Percentiles rank a stretch among this genome's conserved stretches.
Conservation (phyloP, 2,888 invertebrate genomes). For the Drosophila anomalata region DNA sequence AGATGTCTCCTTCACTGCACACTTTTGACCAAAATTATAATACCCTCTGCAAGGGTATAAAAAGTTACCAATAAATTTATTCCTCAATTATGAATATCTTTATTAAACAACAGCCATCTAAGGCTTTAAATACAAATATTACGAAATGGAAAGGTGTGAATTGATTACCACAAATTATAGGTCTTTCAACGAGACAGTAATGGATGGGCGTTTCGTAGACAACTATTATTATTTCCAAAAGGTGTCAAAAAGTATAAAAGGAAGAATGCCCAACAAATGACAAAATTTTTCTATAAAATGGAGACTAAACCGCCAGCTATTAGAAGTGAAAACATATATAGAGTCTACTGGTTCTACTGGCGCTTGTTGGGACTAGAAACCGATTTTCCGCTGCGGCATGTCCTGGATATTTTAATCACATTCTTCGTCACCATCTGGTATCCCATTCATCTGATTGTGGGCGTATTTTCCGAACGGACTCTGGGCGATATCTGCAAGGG, state of each 20-base stretch:
- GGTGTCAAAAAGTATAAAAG: not conserved
- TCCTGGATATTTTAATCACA: constrained; percentile 30
- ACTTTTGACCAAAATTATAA: too few relatives aligned
- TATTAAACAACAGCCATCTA: constrained; percentile 2
- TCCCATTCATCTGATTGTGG: constrained; percentile 39
- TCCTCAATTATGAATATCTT: not conserved
- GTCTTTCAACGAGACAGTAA: not conserved
- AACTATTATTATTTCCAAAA: not conserved
- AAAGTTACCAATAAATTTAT: not conserved
- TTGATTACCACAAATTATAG: constrained; percentile 17
- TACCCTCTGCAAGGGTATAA: not conserved
- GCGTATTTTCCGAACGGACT: constrained; percentile 10
- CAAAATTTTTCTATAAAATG: constrained; percentile 18
- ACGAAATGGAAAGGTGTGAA: constrained; percentile 20
- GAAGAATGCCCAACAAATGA: not conserved
- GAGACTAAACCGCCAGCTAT: constrained; percentile 11
- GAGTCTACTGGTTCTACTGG: constrained; percentile 39
- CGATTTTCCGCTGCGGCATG: not conserved
- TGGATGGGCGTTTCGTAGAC: constrained; percentile 16
- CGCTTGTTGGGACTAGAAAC: constrained; percentile 32
- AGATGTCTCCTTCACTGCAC: too few relatives aligned
- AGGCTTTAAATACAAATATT: not conserved
- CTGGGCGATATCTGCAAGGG: constrained; percentile 27
- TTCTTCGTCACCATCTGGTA: constrained; percentile 38
- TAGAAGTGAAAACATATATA: constrained; percentile 25